phyloP scores from a whole-genome alignment of 2,797 vertebrate genomes.

The Cetoscarus ocellatus region DNA sequence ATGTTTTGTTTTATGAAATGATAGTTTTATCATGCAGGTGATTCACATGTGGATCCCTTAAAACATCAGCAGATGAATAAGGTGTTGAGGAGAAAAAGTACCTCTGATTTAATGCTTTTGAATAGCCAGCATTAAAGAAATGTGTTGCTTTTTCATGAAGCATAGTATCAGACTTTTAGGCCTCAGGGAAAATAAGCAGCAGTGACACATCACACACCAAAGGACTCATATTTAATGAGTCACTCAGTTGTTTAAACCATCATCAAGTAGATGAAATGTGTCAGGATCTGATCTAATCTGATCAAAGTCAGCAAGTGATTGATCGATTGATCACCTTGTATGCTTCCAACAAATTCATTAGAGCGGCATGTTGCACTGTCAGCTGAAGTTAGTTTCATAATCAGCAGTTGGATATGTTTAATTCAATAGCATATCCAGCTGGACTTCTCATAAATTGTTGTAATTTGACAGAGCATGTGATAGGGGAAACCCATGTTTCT shows the following conservation, averaged over 20 bases:
- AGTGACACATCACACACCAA: neutral
- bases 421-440: neutral
- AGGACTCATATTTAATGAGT: constrained; percentile 13
- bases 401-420: neutral
- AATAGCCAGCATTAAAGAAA: neutral
- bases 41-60: neutral
- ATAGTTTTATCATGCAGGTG: neutral
- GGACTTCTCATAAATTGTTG: neutral
- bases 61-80: neutral
- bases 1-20: neutral
- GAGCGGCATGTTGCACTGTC: constrained; percentile 1
- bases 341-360: constrained; percentile 11
- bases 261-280: constrained; percentile 16
- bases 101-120: neutral
- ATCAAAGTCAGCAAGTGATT: constrained; percentile 11
- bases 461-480: neutral
- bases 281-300: constrained; percentile 29
- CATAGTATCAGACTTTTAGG: constrained; percentile 4
- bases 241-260: constrained; percentile 7
- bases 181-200: neutral
- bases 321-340: constrained; percentile 26
- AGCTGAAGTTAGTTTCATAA: constrained; percentile 1
- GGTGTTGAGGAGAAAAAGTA: neutral
- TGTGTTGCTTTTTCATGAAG: constrained; percentile 1
- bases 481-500: neutral